Evolutionary conservation across 2,888 invertebrate species (phyloP).

Genomic region (Agrochola lychnidis): DNA sequence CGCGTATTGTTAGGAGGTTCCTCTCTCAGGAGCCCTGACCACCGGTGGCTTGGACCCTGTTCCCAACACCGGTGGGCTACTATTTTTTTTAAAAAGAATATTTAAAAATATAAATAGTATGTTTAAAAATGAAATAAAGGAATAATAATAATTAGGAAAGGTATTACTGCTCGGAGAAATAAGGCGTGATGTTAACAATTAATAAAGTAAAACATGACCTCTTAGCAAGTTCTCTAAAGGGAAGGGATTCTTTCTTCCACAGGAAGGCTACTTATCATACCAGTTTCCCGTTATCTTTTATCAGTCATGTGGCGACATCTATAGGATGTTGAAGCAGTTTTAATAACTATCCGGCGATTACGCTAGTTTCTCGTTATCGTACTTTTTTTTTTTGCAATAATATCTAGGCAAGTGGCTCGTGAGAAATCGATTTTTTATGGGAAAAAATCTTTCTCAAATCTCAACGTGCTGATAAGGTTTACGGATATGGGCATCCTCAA

Average conservation of each 20-base stretch:
- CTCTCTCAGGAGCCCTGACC: too few species aligned
- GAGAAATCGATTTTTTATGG: slow-evolving; percentile 15
- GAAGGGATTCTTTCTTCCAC: background rate
- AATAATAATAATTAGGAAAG: too few species aligned
- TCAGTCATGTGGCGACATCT: slow-evolving; percentile 14
- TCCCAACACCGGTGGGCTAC: too few species aligned
- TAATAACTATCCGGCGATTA: slow-evolving; percentile 45
- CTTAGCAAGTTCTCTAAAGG: background rate
- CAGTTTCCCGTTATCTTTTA: slow-evolving; percentile 9
- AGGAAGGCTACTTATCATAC: slow-evolving; percentile 8
- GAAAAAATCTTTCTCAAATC: background rate
- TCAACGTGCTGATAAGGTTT: background rate
- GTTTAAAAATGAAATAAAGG: too few species aligned
- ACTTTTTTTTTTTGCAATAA: background rate
- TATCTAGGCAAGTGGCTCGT: slow-evolving; percentile 20
- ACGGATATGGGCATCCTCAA: background rate
- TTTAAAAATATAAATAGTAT: too few species aligned
- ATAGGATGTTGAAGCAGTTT: slow-evolving; percentile 31
- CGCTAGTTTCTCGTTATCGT: background rate
- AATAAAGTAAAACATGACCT: background rate
- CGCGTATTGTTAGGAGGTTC: too few species aligned
- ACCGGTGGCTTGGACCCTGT: too few species aligned
- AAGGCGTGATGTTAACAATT: too few species aligned
- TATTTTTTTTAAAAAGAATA: too few species aligned
- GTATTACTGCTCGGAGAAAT: too few species aligned